Evolutionary conservation across 2,888 invertebrate species (phyloP).

Genomic region (Aelia acuminata): DNA sequence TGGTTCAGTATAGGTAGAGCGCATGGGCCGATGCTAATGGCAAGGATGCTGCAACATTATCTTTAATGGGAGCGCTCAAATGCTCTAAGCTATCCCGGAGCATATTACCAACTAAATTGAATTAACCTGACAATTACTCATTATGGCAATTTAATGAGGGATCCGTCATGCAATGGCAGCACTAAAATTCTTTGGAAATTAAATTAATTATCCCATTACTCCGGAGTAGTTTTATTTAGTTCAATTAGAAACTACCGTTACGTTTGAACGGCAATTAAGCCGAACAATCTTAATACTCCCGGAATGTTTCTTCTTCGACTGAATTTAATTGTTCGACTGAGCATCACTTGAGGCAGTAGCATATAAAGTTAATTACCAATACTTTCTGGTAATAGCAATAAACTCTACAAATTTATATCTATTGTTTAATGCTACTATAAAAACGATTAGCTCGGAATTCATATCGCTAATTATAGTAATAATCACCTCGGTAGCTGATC

Average conservation of each 20-base stretch:
- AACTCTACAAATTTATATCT: neutral
- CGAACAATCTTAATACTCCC: neutral
- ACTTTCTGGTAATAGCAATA: neutral
- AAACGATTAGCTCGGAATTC: neutral
- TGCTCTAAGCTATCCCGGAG: neutral
- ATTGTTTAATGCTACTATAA: neutral
- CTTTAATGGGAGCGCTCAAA: conserved; percentile 24
- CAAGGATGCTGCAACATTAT: neutral
- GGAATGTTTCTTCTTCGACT: conserved; percentile 15
- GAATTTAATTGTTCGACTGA: neutral
- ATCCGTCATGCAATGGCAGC: conserved; percentile 8
- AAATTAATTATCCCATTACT: conserved; percentile 27
- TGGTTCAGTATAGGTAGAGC: neutral
- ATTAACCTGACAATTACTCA: conserved; percentile 37
- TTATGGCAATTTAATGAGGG: conserved; percentile 30
- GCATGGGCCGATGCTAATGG: neutral
- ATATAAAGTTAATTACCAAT: conserved; percentile 23
- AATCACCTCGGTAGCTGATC: neutral
- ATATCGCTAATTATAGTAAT: neutral
- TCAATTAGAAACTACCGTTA: conserved; percentile 41
- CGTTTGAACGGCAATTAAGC: conserved; percentile 40
- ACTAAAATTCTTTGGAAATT: conserved; percentile 35
- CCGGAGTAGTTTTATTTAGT: conserved; percentile 8
- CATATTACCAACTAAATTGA: conserved; percentile 35
- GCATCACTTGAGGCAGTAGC: neutral